Conservation (phyloP, 2,888 invertebrate genomes). For the Dysmachus trigonus region DNA sequence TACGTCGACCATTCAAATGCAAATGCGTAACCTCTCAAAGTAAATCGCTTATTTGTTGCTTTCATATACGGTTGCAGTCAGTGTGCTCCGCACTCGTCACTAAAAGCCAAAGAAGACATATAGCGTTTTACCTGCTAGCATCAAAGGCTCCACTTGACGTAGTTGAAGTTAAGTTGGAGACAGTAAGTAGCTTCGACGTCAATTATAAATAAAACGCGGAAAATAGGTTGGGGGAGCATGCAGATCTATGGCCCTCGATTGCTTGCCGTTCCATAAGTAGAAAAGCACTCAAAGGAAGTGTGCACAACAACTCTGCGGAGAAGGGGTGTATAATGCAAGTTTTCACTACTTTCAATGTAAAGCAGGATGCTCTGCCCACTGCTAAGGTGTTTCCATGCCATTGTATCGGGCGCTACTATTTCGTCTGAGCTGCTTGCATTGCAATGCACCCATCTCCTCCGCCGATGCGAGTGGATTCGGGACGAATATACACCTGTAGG, state of each 20-base stretch:
- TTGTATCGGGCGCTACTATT: background rate
- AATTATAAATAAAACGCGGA: background rate
- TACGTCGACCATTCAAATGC: conserved; percentile 19
- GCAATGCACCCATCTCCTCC: background rate
- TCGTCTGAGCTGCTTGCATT: background rate
- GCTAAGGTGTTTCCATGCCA: background rate
- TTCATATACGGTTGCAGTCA: background rate
- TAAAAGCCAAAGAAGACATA: background rate
- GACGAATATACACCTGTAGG: background rate
- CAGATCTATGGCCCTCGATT: background rate
- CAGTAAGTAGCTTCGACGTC: background rate
- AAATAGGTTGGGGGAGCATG: background rate
- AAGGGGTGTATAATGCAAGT: background rate
- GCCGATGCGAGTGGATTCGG: background rate
- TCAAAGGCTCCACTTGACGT: background rate
- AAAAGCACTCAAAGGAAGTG: conserved; percentile 22
- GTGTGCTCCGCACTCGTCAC: background rate
- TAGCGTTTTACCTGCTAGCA: background rate
- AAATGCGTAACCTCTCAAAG: background rate
- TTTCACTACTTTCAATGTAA: conserved; percentile 8
- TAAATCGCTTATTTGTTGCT: background rate
- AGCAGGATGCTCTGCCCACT: background rate
- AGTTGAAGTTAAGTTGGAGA: background rate
- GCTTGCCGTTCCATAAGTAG: conserved; percentile 17
- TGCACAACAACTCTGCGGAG: background rate